phyloP scores from a whole-genome alignment of 2,113 vertebrate genomes.

The Oenanthe oenanthe region DNA sequence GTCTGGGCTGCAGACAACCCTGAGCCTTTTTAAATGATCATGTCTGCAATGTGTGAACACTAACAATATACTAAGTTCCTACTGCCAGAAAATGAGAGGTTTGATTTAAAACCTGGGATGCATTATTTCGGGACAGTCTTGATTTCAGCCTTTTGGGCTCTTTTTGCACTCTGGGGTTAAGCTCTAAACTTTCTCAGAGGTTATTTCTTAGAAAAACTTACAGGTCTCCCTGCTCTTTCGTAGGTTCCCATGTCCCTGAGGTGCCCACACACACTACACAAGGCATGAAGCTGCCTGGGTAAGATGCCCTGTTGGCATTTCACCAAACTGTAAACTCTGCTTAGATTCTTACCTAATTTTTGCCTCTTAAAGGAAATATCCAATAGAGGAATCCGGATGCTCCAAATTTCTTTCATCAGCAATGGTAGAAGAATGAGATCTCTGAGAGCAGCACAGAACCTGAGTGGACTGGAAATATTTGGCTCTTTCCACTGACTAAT shows the following conservation, averaged over 20 bases:
- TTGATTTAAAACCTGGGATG: not conserved
- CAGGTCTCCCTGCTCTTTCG: not conserved
- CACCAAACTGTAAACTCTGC: not conserved
- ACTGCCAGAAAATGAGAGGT: not conserved
- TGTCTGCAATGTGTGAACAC: not conserved
- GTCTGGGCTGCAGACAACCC: not conserved
- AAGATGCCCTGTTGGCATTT: not conserved
- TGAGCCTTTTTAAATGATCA: not conserved
- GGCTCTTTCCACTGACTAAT: not conserved
- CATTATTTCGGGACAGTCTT: not conserved
- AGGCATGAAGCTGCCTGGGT: not conserved
- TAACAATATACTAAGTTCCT: not conserved
- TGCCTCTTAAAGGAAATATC: not conserved
- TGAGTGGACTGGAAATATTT: not conserved
- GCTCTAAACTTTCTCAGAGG: not conserved
- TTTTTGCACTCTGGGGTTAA: not conserved
- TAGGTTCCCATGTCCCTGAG: not conserved
- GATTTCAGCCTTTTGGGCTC: not conserved
- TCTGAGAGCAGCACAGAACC: not conserved
- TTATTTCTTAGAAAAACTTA: not conserved
- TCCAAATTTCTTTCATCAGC: not conserved
- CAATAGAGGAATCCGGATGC: not conserved
- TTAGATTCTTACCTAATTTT: not conserved
- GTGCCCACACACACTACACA: not conserved
- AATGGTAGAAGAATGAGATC: not conserved